Percentiles rank a stretch among this genome's conserved stretches.
phyloP scores from a whole-genome alignment of 2,797 vertebrate species.

The Gorsachius magnificus region DNA sequence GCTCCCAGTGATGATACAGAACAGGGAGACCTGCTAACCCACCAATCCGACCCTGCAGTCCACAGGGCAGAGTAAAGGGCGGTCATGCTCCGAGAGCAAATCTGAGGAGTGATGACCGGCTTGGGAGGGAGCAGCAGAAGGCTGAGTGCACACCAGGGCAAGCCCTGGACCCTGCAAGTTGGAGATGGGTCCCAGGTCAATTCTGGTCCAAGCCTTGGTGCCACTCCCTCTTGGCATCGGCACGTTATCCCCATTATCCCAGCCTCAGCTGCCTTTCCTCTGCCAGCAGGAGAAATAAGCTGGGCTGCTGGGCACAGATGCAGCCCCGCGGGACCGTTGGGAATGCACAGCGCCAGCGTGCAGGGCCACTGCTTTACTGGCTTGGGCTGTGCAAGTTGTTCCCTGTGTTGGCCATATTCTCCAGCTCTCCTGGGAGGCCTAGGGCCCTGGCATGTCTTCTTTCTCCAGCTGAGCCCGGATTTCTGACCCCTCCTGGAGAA shows the following conservation, averaged over 20 bases:
- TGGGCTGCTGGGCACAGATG: neutral
- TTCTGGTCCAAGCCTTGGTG: neutral
- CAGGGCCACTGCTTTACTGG: neutral
- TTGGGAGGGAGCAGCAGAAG: neutral
- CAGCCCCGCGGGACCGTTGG: neutral
- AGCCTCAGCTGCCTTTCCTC: neutral
- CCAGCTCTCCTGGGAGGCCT: neutral
- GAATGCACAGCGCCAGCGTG: neutral
- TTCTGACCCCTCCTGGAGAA: neutral
- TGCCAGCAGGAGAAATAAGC: neutral
- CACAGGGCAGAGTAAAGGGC: neutral
- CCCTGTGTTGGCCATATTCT: neutral
- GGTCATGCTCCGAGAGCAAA: neutral
- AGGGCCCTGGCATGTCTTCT: neutral
- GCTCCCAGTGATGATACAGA: neutral
- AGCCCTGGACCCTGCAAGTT: neutral
- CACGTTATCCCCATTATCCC: neutral
- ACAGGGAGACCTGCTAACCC: neutral
- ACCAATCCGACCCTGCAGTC: neutral
- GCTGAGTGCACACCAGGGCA: neutral
- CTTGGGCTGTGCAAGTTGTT: neutral
- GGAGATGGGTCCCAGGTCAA: neutral
- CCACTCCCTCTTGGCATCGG: neutral
- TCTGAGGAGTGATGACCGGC: neutral
- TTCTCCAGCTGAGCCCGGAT: neutral